These are phyloP conservation scores for Deilephila porcellus DNA, from an alignment of 2,888 invertebrate genomes.

Conservation along the genomic window DNA sequence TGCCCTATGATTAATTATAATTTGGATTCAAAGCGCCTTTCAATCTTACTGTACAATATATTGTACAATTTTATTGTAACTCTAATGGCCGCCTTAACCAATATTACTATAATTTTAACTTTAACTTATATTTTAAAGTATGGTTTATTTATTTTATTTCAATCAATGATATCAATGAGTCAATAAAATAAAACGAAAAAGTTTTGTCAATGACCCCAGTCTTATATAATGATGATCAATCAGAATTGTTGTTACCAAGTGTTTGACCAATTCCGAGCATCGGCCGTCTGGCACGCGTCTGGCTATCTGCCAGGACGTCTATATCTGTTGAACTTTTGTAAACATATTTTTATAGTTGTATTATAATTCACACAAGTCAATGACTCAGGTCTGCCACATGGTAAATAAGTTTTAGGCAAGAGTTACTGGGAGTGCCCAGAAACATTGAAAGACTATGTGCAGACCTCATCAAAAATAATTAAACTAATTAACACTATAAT, in stretches of 20 bases:
- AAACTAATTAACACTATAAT: too few species aligned
- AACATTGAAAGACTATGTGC: not conserved
- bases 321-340: constrained; percentile 18
- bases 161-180: too few species aligned
- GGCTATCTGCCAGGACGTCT: constrained; percentile 17
- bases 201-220: constrained; percentile 8
- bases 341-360: constrained; percentile 7
- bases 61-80: not conserved
- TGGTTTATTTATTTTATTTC: too few species aligned
- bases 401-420: not conserved
- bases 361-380: constrained; percentile 6
- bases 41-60: too few species aligned
- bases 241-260: constrained; percentile 16
- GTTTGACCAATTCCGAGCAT: constrained; percentile 26
- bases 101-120: too few species aligned
- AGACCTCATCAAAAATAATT: not conserved
- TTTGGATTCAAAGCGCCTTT: too few species aligned
- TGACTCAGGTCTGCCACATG: not conserved
- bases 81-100: not conserved
- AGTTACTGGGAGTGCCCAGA: not conserved
- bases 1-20: too few species aligned
- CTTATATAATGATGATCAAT: constrained; percentile 4
- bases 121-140: too few species aligned
- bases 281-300: constrained; percentile 24
- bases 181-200: too few species aligned